Evolutionary conservation across 2,888 invertebrate species (phyloP).

Genomic region (Pseudolycoriella hygida): DNA sequence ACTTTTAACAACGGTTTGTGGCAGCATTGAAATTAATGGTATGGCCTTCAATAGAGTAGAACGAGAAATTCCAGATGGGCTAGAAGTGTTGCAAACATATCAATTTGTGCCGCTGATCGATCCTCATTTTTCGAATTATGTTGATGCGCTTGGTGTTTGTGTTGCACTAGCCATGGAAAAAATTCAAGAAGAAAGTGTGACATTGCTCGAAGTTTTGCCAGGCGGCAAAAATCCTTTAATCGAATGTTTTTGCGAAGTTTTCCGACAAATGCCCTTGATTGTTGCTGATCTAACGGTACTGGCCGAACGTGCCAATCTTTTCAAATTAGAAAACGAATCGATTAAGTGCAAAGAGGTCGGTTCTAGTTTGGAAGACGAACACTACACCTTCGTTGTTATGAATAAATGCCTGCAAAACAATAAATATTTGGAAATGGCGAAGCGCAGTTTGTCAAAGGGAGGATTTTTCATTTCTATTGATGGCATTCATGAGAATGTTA

Average conservation of each 20-base stretch:
- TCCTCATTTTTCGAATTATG: no score
- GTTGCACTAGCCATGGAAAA: no score
- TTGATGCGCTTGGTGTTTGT: no score
- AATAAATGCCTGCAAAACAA: conserved; percentile 11
- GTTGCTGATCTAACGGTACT: no score
- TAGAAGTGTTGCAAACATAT: conserved; percentile 61
- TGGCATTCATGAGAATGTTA: conserved; percentile 28
- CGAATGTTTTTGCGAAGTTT: conserved; percentile 31
- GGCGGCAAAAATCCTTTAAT: conserved; percentile 34
- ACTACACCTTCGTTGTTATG: no score
- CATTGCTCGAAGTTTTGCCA: no score
- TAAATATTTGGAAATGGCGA: conserved; percentile 29
- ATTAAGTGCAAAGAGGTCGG: no score
- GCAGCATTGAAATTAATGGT: conserved; percentile 61
- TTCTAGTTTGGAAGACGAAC: no score
- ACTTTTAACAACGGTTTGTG: conserved; percentile 33
- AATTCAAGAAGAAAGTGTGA: no score
- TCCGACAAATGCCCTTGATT: conserved; percentile 11
- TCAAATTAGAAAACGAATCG: no score
- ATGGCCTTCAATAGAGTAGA: conserved; percentile 55
- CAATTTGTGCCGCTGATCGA: conserved; percentile 39
- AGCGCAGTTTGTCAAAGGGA: conserved; percentile 33
- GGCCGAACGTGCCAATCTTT: no score
- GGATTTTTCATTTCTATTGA: conserved; percentile 45
- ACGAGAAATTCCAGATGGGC: conserved; percentile 43